Base-by-base conservation (phyloP, 2,797 vertebrate genomes). In the Tympanoctomys barrerae region DNA sequence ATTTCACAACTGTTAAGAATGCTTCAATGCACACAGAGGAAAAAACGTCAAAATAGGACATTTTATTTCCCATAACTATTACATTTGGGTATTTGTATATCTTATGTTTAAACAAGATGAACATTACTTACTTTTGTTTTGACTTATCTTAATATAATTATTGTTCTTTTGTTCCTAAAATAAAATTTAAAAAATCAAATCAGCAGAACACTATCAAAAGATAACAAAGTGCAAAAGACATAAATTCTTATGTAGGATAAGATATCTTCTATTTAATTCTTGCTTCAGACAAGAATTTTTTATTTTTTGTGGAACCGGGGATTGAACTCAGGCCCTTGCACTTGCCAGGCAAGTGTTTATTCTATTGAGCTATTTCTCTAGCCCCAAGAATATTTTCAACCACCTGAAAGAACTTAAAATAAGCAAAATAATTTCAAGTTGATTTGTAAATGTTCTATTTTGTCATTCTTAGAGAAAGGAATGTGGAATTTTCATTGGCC, bases 1-100 rank as follows among this genome's bases (percentile, higher is more conserved):
- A 66, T 93, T 94, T 28, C 68, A 36, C 7, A 91, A 70, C 57
- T 91, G 11, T 26, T 73, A 91, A 87, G 28, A 26, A 89, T 28
- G 84, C 95, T 90, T 62, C 70, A 97, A 86, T 11, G 0, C 10
- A 84, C 12, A 19, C 19, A 16, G 2, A 26, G 31, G 1, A 19
- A 14, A 95, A 96, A 92, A 46, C 9, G 21, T 71, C 18, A 82
- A 52, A 59, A 22, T 18, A 68, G 33, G 7, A 86, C 16, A 89
- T 87, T 91, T 87, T 59, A 64, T 18, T 39, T 4, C 46, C 94
- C 86, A 54, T 68, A 36, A 28, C 5, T 12, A 31, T 82, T 61
- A 73, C 3, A 57, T 46, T 82, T 61, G 21, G 42, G 77, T 22
- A 11, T 81, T 42, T 68, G 22, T 7, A 80, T 28, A 22, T 39